Evolutionary conservation across 2,113 vertebrate genomes (phyloP), one percentile per base, ranked within the genome.

Genomic region (Melanocharis versteri): DNA sequence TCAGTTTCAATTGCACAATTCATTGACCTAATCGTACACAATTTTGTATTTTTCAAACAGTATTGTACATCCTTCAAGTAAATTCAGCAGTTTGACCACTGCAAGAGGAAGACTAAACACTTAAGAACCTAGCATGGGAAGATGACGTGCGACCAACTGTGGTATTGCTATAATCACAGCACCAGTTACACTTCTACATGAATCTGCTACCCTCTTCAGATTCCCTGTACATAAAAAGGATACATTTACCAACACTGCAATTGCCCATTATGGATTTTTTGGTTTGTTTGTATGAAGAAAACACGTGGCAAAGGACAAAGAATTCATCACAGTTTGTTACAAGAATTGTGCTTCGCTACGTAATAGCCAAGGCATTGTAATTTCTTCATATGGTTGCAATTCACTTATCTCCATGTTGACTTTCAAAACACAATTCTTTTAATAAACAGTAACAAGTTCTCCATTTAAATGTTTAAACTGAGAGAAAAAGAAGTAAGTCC

Each of bases 131-230:
- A 97, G 79, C 72, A 79, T 94, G 95, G 94, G 94, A 97, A 95
- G 95, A 95, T 97, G 95, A 96, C 17, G 3, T 89, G 81, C 58
- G 58, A 93, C 83, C 92, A 97, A 97, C 87, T 54, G 96, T 98
- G 96, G 97, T 98, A 98, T 98, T 98, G 98, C 98, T 98, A 97
- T 97, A 93, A 97, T 97, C 97, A 97, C 98, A 98, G 98, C 98
- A 98, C 98, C 98, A 98, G 97, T 97, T 97, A 97, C 97, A 97
- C 95, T 96, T 92, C 96, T 96, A 96, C 96, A 95, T 95, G 95
- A 97, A 96, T 97, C 94, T 54, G 71, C 96, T 95, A 95, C 56
- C 94, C 94, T 97, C 94, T 78, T 90, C 95, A 72, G 91, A 87
- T 39, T 97, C 97, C 97, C 97, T 97, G 97, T 93, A 97, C 96